phyloP scores from a whole-genome alignment of 2,888 invertebrate genomes.

The Ormyrus pomaceus region DNA sequence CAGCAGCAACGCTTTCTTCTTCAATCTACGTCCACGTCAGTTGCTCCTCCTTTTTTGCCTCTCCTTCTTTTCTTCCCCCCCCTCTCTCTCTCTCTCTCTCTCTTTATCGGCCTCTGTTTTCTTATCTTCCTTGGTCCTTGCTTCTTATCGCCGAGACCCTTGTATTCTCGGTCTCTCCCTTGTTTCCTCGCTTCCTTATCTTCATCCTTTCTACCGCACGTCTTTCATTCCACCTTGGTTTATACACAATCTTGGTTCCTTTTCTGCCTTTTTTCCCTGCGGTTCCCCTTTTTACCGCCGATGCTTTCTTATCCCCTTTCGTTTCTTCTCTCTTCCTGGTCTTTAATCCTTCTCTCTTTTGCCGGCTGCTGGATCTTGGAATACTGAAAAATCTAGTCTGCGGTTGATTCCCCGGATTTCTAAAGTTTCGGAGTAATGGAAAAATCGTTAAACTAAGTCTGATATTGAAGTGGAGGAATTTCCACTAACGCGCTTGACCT shows the following conservation, averaged over 20 bases:
- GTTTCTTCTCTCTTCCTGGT: neutral
- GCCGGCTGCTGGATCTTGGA: neutral
- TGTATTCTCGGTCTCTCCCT: conserved; percentile 23
- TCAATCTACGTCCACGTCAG: conserved; percentile 49
- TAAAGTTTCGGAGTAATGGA: too few species aligned
- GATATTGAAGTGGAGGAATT: too few species aligned
- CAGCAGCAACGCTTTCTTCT: conserved; percentile 46
- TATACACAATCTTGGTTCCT: conserved; percentile 14
- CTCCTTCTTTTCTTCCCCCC: neutral
- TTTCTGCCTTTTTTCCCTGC: conserved; percentile 5
- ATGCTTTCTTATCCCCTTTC: conserved; percentile 6
- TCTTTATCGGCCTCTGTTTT: conserved; percentile 2
- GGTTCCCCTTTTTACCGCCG: conserved; percentile 21
- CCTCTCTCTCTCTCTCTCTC: conserved; percentile 1
- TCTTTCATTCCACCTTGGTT: conserved; percentile 1
- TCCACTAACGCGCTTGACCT: too few species aligned
- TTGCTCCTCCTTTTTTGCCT: conserved; percentile 3
- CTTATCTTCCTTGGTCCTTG: conserved; percentile 27
- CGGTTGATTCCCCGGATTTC: neutral
- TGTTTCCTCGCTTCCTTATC: conserved; percentile 4
- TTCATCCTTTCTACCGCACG: neutral
- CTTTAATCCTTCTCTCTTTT: neutral
- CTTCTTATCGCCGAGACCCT: conserved; percentile 26
- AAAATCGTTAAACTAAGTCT: too few species aligned
- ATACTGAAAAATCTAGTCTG: conserved; percentile 10